Conservation (phyloP, 2,888 invertebrate species). For the Caenorhabditis virilis region DNA sequence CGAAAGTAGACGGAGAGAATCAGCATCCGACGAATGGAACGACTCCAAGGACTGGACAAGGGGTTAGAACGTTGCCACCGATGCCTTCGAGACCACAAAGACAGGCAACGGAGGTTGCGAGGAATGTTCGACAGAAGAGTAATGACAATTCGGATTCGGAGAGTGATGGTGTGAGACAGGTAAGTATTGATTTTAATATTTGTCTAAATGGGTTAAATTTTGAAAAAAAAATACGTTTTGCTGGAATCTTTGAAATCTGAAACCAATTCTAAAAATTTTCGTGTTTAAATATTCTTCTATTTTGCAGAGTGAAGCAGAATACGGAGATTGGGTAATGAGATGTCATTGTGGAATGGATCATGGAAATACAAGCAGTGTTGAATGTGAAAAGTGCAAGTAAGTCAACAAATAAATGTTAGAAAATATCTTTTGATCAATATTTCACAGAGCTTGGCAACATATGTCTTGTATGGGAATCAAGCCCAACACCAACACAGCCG, state of each 20-base stretch:
- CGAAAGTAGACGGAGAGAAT: not conserved
- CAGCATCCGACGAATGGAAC: not conserved
- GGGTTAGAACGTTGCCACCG: constrained; percentile 24
- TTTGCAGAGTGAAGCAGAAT: not conserved
- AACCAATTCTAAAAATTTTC: too few relatives aligned
- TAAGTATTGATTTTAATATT: not conserved
- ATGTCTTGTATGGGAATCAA: constrained; percentile 24
- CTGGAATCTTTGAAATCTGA: too few relatives aligned
- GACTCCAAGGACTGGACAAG: constrained; percentile 14
- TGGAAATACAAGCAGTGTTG: constrained; percentile 12
- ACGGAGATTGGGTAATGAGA: constrained; percentile 24
- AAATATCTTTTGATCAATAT: not conserved
- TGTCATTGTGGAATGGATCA: constrained; percentile 36
- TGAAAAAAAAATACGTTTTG: too few relatives aligned
- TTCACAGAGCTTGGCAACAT: constrained; percentile 26
- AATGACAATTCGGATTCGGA: constrained; percentile 31
- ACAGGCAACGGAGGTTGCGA: not conserved
- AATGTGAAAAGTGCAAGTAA: constrained; percentile 25
- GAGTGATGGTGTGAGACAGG: constrained; percentile 15
- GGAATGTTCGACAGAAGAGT: not conserved
- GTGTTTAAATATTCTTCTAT: too few relatives aligned
- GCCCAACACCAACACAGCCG: not conserved
- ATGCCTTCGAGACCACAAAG: not conserved
- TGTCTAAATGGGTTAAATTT: not conserved
- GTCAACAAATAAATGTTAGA: too few relatives aligned